Percentiles rank a stretch among this genome's conserved stretches.
These are phyloP conservation scores for Zaprionus lineosus DNA, from an alignment of 2,888 invertebrate genomes.

Conservation along the genomic window DNA sequence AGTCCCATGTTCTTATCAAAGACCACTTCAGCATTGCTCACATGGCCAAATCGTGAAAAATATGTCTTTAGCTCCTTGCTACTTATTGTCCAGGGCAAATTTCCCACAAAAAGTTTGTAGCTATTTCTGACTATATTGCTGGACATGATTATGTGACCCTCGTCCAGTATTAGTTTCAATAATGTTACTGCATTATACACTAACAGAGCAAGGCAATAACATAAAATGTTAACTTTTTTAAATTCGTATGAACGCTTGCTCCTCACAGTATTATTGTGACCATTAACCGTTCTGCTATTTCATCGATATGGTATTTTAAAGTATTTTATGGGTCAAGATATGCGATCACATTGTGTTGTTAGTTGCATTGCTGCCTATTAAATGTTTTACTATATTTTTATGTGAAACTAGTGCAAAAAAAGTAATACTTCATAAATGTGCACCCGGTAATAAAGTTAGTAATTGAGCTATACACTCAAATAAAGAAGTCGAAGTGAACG, in stretches of 20 bases:
- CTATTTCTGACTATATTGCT: conserved; percentile 68
- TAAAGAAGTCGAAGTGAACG: conserved; percentile 22
- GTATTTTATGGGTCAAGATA: neutral
- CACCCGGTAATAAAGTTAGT: conserved; percentile 36
- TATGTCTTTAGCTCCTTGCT: conserved; percentile 88
- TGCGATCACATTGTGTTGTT: conserved; percentile 33
- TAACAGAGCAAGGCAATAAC: no score
- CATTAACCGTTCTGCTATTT: conserved; percentile 10
- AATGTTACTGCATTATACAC: no score
- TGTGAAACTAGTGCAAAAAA: conserved; percentile 57
- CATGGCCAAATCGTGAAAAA: conserved; percentile 90
- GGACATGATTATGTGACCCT: conserved; percentile 62
- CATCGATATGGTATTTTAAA: conserved; percentile 5
- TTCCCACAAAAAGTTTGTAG: conserved; percentile 88
- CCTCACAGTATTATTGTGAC: no score
- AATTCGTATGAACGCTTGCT: no score
- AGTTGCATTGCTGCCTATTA: conserved; percentile 52
- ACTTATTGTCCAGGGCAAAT: conserved; percentile 92
- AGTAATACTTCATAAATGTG: conserved; percentile 51
- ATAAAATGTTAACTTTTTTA: conserved; percentile 31
- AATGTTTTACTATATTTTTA: conserved; percentile 68
- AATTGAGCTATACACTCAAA: conserved; percentile 44
- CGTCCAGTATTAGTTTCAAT: no score
- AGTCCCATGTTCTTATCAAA: conserved; percentile 90
- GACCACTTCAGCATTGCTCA: conserved; percentile 86